Evolutionary conservation across 2,113 vertebrate species (phyloP).

Genomic region (Dromaius novaehollandiae): DNA sequence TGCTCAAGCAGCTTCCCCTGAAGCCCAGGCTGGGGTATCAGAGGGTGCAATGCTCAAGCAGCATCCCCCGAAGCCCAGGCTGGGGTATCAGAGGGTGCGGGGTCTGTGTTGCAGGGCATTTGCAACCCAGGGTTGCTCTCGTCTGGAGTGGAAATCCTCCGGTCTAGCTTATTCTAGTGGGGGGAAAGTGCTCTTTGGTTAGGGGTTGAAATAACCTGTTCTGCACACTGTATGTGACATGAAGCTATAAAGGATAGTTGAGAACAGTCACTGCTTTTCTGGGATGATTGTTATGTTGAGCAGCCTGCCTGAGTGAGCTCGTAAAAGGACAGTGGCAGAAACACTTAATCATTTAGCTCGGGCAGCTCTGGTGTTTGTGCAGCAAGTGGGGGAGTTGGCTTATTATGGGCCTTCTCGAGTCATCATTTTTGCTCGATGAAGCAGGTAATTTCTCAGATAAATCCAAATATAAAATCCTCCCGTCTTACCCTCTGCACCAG

Average conservation of each 20-base stretch:
- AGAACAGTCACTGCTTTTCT: neutral
- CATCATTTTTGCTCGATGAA: slow-evolving; percentile 11
- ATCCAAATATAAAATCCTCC: neutral
- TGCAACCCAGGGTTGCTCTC: neutral
- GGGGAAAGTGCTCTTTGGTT: neutral
- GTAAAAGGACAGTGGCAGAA: neutral
- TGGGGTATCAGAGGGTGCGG: neutral
- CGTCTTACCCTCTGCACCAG: neutral
- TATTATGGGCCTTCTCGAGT: neutral
- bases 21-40: neutral
- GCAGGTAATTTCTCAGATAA: neutral
- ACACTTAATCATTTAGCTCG: accelerated
- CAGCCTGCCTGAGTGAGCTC: neutral
- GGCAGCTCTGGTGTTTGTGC: neutral
- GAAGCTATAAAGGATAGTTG: neutral
- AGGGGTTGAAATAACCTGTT: neutral
- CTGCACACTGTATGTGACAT: neutral
- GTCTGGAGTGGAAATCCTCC: neutral
- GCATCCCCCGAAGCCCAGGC: too few relatives aligned
- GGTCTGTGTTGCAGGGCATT: neutral
- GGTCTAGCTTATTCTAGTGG: neutral
- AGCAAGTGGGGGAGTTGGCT: neutral
- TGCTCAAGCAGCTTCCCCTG: too few relatives aligned
- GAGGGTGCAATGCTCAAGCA: too few relatives aligned
- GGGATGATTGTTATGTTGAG: neutral